Percentiles rank a stretch among this genome's conserved stretches.
phyloP scores from a whole-genome alignment of 2,888 invertebrate genomes.

The Timandra comae region DNA sequence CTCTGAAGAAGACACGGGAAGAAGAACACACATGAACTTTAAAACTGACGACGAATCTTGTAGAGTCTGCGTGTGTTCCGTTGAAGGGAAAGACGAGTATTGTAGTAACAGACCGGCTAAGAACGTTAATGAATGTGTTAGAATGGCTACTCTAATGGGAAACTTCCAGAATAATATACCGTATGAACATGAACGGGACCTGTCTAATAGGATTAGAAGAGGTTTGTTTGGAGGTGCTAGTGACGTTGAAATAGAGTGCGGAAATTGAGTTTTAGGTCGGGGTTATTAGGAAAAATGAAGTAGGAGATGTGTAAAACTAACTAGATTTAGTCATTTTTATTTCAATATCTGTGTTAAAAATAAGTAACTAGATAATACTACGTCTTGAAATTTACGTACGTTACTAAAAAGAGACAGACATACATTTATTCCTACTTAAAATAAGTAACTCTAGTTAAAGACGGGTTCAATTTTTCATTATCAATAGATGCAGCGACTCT shows the following conservation, averaged over 20 bases:
- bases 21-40: conserved; percentile 41
- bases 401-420: too few relatives aligned
- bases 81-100: conserved; percentile 45
- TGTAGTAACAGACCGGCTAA: conserved; percentile 50
- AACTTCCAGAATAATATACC: conserved; percentile 29
- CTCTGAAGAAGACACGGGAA: conserved; percentile 16
- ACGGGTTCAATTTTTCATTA: too few relatives aligned
- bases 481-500: too few relatives aligned
- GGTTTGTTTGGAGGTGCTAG: conserved; percentile 33
- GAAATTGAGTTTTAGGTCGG: conserved; percentile 7
- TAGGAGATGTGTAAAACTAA: too few relatives aligned
- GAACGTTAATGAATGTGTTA: conserved; percentile 56
- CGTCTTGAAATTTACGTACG: too few relatives aligned
- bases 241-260: too few relatives aligned
- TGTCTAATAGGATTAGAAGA: conserved; percentile 47
- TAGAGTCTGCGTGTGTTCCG: conserved; percentile 52
- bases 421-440: too few relatives aligned
- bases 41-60: conserved; percentile 39
- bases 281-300: too few relatives aligned
- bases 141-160: conserved; percentile 28
- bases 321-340: too few relatives aligned
- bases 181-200: conserved; percentile 35
- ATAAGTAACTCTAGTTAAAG: too few relatives aligned
- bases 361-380: too few relatives aligned
- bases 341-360: too few relatives aligned